These are phyloP conservation scores for Rattus rattus DNA, from an alignment of 2,113 vertebrate genomes.

Conservation along the genomic window DNA sequence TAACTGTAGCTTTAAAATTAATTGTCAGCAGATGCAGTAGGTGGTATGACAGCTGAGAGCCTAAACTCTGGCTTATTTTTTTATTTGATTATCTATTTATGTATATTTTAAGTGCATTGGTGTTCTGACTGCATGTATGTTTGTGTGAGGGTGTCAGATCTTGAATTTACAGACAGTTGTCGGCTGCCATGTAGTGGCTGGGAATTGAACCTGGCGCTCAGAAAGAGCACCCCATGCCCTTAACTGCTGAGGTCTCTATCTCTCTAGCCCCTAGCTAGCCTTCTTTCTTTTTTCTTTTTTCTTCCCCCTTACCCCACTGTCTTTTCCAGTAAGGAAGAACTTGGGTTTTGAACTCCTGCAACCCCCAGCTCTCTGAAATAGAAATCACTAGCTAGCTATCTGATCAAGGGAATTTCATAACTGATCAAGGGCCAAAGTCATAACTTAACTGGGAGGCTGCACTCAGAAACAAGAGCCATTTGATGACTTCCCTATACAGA, in stretches of 20 bases:
- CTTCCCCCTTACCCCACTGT: neutral
- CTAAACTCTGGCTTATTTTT: neutral
- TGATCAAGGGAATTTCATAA: neutral
- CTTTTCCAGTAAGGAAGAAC: neutral
- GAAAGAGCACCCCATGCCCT: too few species aligned
- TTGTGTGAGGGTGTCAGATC: too few species aligned
- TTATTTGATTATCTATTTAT: too few species aligned
- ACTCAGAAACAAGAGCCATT: neutral
- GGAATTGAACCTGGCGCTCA: too few species aligned
- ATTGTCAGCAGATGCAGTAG: neutral
- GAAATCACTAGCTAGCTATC: neutral
- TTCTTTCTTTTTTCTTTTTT: too few species aligned
- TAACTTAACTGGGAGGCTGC: neutral
- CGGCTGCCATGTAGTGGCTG: too few species aligned
- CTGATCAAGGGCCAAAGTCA: neutral
- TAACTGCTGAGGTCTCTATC: too few species aligned
- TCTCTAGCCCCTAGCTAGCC: too few species aligned
- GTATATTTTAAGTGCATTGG: too few species aligned
- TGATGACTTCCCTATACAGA: neutral
- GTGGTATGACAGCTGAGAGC: neutral
- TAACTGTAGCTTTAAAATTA: neutral
- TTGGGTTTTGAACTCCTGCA: neutral
- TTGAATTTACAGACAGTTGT: too few species aligned
- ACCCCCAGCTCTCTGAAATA: neutral
- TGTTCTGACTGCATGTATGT: too few species aligned